Evolutionary conservation across 2,888 invertebrate species (phyloP).

Genomic region (Himalopsyche japonica): DNA sequence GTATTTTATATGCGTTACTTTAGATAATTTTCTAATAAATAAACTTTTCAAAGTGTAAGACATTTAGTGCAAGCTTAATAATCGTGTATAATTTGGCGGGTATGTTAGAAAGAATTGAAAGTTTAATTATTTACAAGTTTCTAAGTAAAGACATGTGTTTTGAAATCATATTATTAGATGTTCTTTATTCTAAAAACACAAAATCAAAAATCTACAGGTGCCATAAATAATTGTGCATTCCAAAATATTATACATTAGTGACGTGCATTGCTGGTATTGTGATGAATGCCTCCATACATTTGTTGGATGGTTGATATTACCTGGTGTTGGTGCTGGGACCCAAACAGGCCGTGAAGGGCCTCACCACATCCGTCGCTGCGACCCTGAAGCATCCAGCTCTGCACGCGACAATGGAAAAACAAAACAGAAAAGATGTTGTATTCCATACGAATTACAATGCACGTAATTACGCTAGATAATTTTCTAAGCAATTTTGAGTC

Average conservation of each 20-base stretch:
- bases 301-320: slow-evolving; percentile 16
- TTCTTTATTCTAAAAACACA: no score
- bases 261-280: not conserved
- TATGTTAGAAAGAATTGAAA: no score
- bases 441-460: not conserved
- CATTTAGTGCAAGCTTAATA: no score
- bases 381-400: slow-evolving; percentile 38
- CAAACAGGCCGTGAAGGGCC: slow-evolving; percentile 35
- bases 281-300: not conserved
- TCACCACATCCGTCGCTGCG: slow-evolving; percentile 33
- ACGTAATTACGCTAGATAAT: not conserved
- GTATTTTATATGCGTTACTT: no score
- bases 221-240: not conserved
- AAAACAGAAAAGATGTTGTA: slow-evolving; percentile 1
- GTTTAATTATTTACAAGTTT: no score
- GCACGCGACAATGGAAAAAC: slow-evolving; percentile 8
- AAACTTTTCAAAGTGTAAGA: no score
- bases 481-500: not conserved
- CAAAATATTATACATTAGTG: no score
- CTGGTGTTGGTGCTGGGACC: slow-evolving; percentile 36
- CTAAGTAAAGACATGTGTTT: no score
- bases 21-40: no score
- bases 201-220: no score
- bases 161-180: no score
- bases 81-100: no score